Evolutionary conservation across 1,140 invertebrate genomes (phyloP), one percentile per base, ranked within the genome.

Genomic region (Drosophila serrata): DNA sequence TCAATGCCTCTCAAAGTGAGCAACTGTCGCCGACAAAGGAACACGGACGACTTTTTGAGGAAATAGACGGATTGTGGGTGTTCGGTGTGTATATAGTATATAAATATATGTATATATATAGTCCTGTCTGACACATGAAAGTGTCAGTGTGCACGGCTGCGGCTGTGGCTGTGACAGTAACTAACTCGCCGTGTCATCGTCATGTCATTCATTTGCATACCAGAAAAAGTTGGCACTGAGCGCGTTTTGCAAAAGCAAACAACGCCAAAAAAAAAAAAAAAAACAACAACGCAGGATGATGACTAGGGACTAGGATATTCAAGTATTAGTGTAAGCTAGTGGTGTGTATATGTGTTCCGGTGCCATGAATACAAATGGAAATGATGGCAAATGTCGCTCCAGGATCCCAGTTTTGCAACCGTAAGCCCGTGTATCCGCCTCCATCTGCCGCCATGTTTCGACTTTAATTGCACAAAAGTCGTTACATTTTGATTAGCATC

Each of bases 151-250:
- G 12, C 3, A n/a, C 3, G 15, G 13, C 61, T 40, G 51, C 22
- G 67, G 51, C 27, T 65, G 67, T 45, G 24, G 24, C 24, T 60
- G 58, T 59, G 49, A 42, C 35, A 65, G 57, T 49, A 62, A 69
- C 69, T 59, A 59, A 75, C 68, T 82, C 60, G 42, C 45, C 51
- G 56, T 79, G 81, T 84, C 80, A 82, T 79, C 60, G 69, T 42
- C 70, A 62, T 75, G 75, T 70, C 80, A 79, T 84, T 84, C 81
- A 84, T 82, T 84, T 82, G 80, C 80, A 82, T 82, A 59, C 48
- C 58, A 65, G 45, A 69, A 65, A 79, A 76, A 64, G 45, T 79
- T 84, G 59, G 43, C 68, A 75, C 24, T 29, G 35, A 35, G 64
- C 37, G 35, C 17, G 40, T n/a, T 43, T 53, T 9, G 33, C 48